phyloP scores from a whole-genome alignment of 53 echinoderm and acorn worm genomes.

The Henricia sp. region DNA sequence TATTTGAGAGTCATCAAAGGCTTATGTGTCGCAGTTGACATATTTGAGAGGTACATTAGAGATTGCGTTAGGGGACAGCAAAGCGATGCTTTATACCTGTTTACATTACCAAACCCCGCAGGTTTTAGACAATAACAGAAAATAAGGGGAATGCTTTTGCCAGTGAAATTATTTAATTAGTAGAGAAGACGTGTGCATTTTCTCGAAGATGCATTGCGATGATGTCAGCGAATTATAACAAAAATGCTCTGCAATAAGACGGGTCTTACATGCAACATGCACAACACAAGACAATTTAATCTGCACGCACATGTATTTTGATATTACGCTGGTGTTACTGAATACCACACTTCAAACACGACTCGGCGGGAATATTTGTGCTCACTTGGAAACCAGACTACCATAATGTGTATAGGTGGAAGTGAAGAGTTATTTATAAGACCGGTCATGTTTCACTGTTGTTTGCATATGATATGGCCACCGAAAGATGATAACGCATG shows the following conservation, averaged over 20 bases:
- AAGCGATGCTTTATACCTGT: no score
- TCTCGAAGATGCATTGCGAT: no score
- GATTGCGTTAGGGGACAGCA: no score
- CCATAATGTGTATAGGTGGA: neutral
- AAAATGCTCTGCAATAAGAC: no score
- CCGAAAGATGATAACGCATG: neutral
- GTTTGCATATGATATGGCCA: neutral
- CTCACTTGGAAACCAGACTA: slow-evolving; percentile 24
- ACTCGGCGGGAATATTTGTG: slow-evolving; percentile 1
- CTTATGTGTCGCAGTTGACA: neutral
- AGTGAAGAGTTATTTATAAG: neutral
- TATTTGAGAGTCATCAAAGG: slow-evolving; percentile 1
- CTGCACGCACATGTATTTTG: neutral
- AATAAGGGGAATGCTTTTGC: no score
- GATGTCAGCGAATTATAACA: no score
- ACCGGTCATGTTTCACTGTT: neutral
- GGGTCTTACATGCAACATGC: no score
- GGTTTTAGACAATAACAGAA: no score
- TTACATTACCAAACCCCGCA: no score
- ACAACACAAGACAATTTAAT: no score
- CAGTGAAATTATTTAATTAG: no score
- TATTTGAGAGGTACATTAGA: neutral
- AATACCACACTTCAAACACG: neutral
- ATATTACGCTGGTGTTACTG: neutral
- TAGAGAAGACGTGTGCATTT: no score